phyloP scores from a whole-genome alignment of 2,888 invertebrate species.

The Hyposoter didymator region DNA sequence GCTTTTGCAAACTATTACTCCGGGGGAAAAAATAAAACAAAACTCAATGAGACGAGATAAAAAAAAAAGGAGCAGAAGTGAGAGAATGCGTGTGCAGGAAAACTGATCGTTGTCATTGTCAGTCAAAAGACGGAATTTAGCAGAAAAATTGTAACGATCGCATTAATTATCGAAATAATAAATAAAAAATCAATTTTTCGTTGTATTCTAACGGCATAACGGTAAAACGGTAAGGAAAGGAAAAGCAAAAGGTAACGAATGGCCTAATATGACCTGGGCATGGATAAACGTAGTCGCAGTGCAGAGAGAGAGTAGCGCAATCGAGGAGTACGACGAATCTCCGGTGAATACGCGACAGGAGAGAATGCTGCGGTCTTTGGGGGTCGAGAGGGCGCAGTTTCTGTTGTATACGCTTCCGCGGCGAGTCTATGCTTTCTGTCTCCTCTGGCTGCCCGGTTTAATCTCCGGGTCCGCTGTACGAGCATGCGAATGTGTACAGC shows the following conservation, averaged over 20 bases:
- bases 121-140: too few species aligned
- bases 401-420: background rate
- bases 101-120: too few species aligned
- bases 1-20: too few species aligned
- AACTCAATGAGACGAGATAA: background rate
- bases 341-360: conserved; percentile 13
- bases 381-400: background rate
- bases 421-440: background rate
- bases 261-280: background rate
- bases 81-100: background rate
- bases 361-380: conserved; percentile 30
- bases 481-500: conserved; percentile 15
- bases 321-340: conserved; percentile 9
- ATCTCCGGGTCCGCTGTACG: background rate
- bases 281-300: conserved; percentile 49
- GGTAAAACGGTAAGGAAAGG: background rate
- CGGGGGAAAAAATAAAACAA: background rate
- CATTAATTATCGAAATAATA: too few species aligned
- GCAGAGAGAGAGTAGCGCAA: conserved; percentile 23
- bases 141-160: too few species aligned
- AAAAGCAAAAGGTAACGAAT: conserved; percentile 13
- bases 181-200: too few species aligned
- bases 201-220: too few species aligned
- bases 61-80: background rate
- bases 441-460: background rate